Conservation (phyloP, 2,797 vertebrate genomes). For the Ciconia nigra region DNA sequence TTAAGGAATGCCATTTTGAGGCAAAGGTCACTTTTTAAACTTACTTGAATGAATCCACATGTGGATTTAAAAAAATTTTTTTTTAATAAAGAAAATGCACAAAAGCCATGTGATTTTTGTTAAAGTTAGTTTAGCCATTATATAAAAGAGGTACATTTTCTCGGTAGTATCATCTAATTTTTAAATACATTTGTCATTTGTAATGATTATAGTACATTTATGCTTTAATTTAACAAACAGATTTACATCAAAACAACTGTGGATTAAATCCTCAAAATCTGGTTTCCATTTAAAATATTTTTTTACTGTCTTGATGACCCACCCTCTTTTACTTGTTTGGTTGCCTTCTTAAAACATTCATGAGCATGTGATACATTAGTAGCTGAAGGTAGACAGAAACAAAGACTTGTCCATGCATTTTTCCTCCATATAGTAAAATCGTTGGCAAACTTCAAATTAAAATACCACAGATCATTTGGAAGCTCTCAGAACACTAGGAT, state of each 20-base stretch:
- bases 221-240: not conserved
- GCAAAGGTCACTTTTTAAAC: not conserved
- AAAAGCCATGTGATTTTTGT: not conserved
- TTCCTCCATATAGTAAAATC: not conserved
- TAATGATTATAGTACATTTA: not conserved
- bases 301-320: not conserved
- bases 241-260: not conserved
- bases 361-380: not conserved
- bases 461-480: not conserved
- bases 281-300: not conserved
- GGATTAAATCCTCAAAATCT: not conserved
- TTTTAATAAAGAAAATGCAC: not conserved
- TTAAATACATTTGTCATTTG: not conserved
- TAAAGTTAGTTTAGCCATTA: not conserved
- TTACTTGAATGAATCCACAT: not conserved
- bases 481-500: not conserved
- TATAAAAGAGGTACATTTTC: rapidly evolving
- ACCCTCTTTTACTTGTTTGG: not conserved
- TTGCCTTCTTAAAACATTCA: not conserved
- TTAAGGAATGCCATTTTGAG: not conserved
- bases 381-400: not conserved
- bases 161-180: not conserved
- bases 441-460: not conserved
- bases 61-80: not conserved
- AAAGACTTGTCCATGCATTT: not conserved